phyloP scores from a whole-genome alignment of 1,140 invertebrate genomes.

The Trichonephila clavata region DNA sequence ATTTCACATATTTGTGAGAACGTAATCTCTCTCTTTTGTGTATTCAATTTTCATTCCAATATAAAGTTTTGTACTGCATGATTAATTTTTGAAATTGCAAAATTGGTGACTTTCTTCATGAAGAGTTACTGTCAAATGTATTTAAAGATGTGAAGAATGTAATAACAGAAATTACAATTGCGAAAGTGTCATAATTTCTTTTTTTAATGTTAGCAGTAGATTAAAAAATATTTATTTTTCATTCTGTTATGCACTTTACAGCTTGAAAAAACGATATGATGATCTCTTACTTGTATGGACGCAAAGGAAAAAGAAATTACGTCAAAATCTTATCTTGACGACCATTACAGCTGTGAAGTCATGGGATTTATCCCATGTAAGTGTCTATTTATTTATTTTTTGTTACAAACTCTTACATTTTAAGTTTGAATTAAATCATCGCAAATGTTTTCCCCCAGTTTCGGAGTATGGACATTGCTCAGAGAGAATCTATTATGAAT shows the following conservation, averaged over 20 bases:
- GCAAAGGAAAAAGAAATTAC: constrained; percentile 94
- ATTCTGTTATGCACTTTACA: background rate
- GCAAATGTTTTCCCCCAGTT: constrained; percentile 52
- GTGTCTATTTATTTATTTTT: constrained; percentile 1
- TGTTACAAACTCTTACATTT: background rate
- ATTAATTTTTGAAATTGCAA: too few species aligned
- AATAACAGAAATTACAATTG: background rate
- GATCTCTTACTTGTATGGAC: constrained; percentile 94
- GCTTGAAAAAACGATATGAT: constrained; percentile 92
- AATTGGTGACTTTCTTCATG: too few species aligned
- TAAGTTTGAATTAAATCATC: background rate
- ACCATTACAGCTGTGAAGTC: constrained; percentile 97
- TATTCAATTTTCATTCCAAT: too few species aligned
- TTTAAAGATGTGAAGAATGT: too few species aligned
- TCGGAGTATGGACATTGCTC: constrained; percentile 91
- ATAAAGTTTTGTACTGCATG: too few species aligned
- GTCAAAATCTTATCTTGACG: constrained; percentile 98
- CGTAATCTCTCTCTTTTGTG: too few species aligned
- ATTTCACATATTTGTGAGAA: background rate
- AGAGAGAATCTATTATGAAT: constrained; percentile 96
- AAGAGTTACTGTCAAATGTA: too few species aligned
- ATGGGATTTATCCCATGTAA: constrained; percentile 89
- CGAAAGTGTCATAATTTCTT: background rate
- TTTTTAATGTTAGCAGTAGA: background rate
- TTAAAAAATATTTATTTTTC: background rate